Evolutionary conservation across 2,888 invertebrate species (phyloP).

Genomic region (Nineta flava): DNA sequence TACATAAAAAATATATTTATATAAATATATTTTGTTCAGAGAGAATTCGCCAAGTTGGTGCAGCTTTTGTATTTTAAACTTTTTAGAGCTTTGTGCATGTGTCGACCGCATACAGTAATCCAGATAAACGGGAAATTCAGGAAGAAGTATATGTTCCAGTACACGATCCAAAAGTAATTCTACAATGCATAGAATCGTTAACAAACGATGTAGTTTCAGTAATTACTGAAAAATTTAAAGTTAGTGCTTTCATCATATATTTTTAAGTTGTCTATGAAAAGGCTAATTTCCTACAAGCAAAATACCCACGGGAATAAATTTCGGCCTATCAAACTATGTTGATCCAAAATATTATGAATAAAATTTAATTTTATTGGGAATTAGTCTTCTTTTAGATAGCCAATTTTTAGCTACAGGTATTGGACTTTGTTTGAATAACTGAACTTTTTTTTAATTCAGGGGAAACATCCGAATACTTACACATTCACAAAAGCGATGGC

Average conservation of each 20-base stretch:
- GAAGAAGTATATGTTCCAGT: slow-evolving; percentile 68
- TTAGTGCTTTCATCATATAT: slow-evolving; percentile 20
- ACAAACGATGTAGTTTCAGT: slow-evolving; percentile 42
- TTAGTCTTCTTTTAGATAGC: no score
- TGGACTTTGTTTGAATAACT: no score
- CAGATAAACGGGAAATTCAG: slow-evolving; percentile 62
- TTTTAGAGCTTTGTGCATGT: slow-evolving; percentile 68
- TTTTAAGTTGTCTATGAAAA: no score
- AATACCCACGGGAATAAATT: no score
- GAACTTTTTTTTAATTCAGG: slow-evolving; percentile 25
- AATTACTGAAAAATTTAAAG: slow-evolving; percentile 39
- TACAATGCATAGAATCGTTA: slow-evolving; percentile 42
- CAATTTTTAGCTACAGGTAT: no score
- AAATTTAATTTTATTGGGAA: no score
- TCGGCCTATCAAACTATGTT: no score
- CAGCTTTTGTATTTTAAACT: slow-evolving; percentile 2
- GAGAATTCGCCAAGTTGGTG: neutral
- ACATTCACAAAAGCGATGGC: slow-evolving; percentile 90
- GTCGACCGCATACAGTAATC: slow-evolving; percentile 93
- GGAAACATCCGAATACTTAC: slow-evolving; percentile 87
- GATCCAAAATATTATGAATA: no score
- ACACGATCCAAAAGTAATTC: slow-evolving; percentile 42
- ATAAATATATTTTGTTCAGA: no score
- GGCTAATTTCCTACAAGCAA: no score
- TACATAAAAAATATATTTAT: no score